Evolutionary conservation across 2,797 vertebrate genomes (phyloP).

Genomic region (Rhinophrynus dorsalis): DNA sequence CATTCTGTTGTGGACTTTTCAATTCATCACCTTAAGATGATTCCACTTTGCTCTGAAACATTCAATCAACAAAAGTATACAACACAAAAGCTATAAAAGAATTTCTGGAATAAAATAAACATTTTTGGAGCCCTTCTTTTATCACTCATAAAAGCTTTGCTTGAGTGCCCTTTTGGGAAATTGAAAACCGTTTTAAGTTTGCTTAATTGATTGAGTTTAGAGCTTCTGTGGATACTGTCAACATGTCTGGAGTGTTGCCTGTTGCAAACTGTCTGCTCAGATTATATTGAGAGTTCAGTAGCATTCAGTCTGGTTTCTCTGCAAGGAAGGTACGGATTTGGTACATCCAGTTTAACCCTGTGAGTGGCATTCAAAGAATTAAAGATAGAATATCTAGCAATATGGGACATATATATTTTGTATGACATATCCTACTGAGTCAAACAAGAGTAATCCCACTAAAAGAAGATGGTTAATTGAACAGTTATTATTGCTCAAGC

Average conservation of each 20-base stretch:
- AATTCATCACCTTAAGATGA: slow-evolving; percentile 4
- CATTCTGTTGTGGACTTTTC: background rate
- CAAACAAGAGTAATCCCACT: no score
- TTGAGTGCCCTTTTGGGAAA: slow-evolving; percentile 45
- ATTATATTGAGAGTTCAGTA: slow-evolving; percentile 65
- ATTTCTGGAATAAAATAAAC: slow-evolving; percentile 38
- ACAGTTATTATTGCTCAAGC: no score
- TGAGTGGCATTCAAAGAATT: no score
- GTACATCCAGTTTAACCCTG: background rate
- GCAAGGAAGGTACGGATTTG: background rate
- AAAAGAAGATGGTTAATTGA: no score
- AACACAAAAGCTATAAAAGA: slow-evolving; percentile 20
- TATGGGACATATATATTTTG: background rate
- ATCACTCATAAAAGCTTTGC: slow-evolving; percentile 33
- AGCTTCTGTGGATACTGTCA: slow-evolving; percentile 55
- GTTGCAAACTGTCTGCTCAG: slow-evolving; percentile 50
- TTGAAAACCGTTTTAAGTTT: slow-evolving; percentile 45
- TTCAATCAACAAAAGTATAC: slow-evolving; percentile 37
- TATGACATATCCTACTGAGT: no score
- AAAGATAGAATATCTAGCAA: background rate
- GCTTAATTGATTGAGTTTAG: slow-evolving; percentile 32
- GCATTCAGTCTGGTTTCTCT: slow-evolving; percentile 26
- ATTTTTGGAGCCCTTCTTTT: slow-evolving; percentile 35
- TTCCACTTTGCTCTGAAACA: slow-evolving; percentile 38
- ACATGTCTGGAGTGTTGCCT: slow-evolving; percentile 43